phyloP scores from a whole-genome alignment of 2,797 vertebrate species.

The Pristis pectinata region DNA sequence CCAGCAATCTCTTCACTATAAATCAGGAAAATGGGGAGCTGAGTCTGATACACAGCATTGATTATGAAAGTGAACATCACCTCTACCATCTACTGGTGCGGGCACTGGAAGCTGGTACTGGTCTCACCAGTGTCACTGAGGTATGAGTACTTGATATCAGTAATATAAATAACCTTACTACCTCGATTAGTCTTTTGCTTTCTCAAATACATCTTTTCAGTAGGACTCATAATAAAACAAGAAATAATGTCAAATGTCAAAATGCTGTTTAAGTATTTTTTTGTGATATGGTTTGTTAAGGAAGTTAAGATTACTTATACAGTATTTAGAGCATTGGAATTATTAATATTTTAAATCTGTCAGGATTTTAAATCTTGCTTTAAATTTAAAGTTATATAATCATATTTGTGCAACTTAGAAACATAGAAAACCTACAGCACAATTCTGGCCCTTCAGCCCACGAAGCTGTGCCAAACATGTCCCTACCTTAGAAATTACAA shows the following conservation, averaged over 20 bases:
- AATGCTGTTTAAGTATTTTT: not conserved
- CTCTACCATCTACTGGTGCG: slow-evolving; percentile 71
- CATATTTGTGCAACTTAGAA: not conserved
- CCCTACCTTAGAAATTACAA: no score
- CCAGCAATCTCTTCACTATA: slow-evolving; percentile 72
- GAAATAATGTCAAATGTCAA: not conserved
- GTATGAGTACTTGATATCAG: slow-evolving; percentile 47
- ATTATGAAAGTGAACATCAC: slow-evolving; percentile 75
- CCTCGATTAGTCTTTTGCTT: not conserved
- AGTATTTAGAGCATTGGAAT: not conserved
- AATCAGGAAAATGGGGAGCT: slow-evolving; percentile 70
- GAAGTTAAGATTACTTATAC: no score
- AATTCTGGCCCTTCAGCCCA: no score
- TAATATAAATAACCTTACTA: not conserved
- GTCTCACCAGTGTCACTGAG: slow-evolving; percentile 72
- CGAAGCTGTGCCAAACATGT: no score
- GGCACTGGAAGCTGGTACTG: slow-evolving; percentile 63
- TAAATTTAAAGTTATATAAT: not conserved
- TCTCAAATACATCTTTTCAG: not conserved
- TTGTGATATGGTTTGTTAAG: not conserved
- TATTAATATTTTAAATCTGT: not conserved
- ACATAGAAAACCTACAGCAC: no score
- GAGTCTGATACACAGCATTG: slow-evolving; percentile 64
- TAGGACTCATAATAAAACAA: not conserved
- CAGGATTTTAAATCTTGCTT: not conserved